Conservation (phyloP, 2,888 invertebrate genomes). For the Lepidocyrtoides sp. region DNA sequence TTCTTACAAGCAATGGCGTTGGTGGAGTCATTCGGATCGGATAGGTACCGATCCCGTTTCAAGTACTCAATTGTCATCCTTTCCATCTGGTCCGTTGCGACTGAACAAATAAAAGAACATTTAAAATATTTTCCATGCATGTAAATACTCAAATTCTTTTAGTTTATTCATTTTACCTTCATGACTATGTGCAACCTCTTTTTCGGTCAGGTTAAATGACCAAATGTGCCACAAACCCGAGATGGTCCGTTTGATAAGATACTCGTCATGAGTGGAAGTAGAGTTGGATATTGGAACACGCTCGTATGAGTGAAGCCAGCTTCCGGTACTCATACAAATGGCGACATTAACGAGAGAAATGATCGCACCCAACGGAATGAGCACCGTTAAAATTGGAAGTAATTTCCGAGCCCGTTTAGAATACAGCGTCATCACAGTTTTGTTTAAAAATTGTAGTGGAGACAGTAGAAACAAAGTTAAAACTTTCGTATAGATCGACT, state of each 20-base stretch:
- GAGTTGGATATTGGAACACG: constrained; percentile 92
- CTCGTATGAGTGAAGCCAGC: constrained; percentile 96
- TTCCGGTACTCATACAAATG: constrained; percentile 92
- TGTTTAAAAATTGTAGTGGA: background rate
- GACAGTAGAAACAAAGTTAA: background rate
- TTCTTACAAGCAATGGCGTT: constrained; percentile 96
- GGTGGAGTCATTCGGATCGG: constrained; percentile 96
- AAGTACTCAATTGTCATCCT: constrained; percentile 96
- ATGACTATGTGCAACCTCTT: constrained; percentile 52
- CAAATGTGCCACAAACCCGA: constrained; percentile 95
- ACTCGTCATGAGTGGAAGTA: constrained; percentile 90
- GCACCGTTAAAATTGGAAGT: constrained; percentile 80
- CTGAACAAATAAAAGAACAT: too few species aligned
- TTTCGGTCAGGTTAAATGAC: constrained; percentile 86
- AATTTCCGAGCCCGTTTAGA: constrained; percentile 83
- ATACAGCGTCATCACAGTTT: constrained; percentile 75
- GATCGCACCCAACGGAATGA: constrained; percentile 82
- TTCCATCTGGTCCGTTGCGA: constrained; percentile 90
- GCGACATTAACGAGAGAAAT: constrained; percentile 91
- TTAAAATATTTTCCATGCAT: too few species aligned
- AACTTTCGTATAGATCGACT: background rate
- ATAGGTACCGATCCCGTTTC: constrained; percentile 94
- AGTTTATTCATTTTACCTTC: constrained; percentile 53
- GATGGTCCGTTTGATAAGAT: constrained; percentile 91
- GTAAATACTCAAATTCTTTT: background rate